Evolutionary conservation across 2,113 vertebrate species (phyloP), one percentile per base, ranked within the genome.

Genomic region (Hippocampus abdominalis): DNA sequence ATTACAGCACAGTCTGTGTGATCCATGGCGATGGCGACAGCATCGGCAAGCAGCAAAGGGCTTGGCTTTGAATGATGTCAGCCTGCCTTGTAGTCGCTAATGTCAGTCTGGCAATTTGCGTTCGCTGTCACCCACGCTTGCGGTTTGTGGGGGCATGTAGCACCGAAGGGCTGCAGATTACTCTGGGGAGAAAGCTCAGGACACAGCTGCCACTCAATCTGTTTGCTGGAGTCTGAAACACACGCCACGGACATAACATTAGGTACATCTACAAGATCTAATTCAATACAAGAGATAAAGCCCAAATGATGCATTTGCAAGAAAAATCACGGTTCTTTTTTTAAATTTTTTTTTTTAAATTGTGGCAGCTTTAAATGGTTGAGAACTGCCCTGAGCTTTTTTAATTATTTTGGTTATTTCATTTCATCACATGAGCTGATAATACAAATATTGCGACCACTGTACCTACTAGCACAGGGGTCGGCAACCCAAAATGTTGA

Each of bases 181-280:
- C 61, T 66, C 63, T 40, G 29, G 71, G 56, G 72, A 74, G 15
- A 15, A 53, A 65, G 49, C 66, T 78, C 59, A 39, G 61, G 67
- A 59, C 73, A 80, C 77, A 77, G 80, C 78, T 84, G 79, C 56
- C 44, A 66, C 29, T 42, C 66, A 75, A 66, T 74, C 40, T 23
- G 51, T 42, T 60, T 69, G 80, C 54, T 54, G 40, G 29, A 65
- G 20, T 46, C 1, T 20, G 23, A 72, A 39, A 39, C 68, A 68
- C 27, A 74, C 27, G 32, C 27, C 20, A 1, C 29, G 0, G 20
- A 40, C 36, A 36, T 18, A 40, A n/a, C 21, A 62, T 40, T 62
- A 62, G 16, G 32, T 62, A n/a, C 36, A 21, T 18, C 59, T 29
- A 27, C 27, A 18, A 32, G 16, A n/a, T n/a, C 20, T 40, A 40